phyloP scores from a whole-genome alignment of 2,888 invertebrate species.

The Drepanosiphum platanoidis region DNA sequence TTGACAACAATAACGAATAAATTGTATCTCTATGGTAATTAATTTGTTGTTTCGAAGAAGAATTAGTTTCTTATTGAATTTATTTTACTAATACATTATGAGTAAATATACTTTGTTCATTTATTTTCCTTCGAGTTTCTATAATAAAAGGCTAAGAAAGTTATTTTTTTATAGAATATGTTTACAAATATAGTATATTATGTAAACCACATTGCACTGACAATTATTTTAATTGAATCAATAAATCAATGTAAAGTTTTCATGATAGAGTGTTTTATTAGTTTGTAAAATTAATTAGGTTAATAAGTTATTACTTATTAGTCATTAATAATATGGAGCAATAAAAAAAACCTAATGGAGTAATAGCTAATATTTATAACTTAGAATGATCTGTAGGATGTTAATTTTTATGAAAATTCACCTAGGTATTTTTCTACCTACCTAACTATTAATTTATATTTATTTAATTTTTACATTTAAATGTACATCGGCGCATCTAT shows the following conservation, averaged over 20 bases:
- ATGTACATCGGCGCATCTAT: no score
- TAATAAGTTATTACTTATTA: no score
- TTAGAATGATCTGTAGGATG: neutral
- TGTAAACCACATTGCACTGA: neutral
- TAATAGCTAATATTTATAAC: neutral
- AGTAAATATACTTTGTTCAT: neutral
- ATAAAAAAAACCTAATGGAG: neutral
- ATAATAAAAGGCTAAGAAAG: neutral
- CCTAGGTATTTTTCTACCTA: no score
- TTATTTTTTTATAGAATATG: neutral
- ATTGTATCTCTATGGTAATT: neutral
- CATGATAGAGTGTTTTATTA: no score
- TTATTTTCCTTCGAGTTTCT: neutral
- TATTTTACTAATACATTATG: neutral
- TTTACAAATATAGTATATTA: neutral
- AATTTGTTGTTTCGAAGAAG: neutral
- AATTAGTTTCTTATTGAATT: neutral
- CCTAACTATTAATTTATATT: neutral
- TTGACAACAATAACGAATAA: neutral
- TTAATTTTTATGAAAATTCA: neutral
- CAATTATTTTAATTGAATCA: neutral
- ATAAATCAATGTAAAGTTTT: neutral
- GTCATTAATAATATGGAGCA: neutral
- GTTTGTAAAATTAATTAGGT: neutral
- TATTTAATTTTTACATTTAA: neutral